phyloP scores from a whole-genome alignment of 2,113 vertebrate genomes.

The Mus spicilegus region DNA sequence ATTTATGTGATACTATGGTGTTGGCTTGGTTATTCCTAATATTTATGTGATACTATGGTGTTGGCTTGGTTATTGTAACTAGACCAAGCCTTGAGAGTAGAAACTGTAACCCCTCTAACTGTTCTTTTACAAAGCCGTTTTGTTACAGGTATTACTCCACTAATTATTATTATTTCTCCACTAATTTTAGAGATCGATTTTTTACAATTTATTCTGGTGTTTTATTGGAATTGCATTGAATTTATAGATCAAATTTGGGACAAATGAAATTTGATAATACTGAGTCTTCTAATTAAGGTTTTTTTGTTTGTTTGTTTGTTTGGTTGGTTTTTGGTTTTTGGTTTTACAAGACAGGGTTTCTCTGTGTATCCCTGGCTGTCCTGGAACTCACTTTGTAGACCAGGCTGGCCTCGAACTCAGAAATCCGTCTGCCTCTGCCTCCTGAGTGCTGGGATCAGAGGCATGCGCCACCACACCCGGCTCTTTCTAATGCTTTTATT shows the following conservation, averaged over 20 bases:
- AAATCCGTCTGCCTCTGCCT: too few relatives aligned
- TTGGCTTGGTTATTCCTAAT: background rate
- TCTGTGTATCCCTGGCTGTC: too few relatives aligned
- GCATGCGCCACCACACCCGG: too few relatives aligned
- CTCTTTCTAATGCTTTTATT: background rate
- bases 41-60: background rate
- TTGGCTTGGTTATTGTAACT: background rate
- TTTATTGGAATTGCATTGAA: background rate
- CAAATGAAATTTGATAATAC: background rate
- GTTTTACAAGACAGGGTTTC: too few relatives aligned
- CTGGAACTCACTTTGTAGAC: too few relatives aligned
- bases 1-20: background rate
- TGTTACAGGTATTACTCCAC: background rate
- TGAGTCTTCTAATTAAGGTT: background rate
- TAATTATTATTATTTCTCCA: background rate
- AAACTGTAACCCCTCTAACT: background rate
- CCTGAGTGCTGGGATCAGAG: background rate
- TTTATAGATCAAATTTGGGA: background rate
- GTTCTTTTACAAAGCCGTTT: background rate
- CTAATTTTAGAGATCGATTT: background rate
- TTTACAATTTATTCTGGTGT: conserved; percentile 5
- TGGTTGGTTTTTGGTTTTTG: background rate
- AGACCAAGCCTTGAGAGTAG: background rate
- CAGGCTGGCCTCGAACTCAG: too few relatives aligned
- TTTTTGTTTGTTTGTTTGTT: background rate